A percentile compares a stretch with the other conserved stretches of the same genome.
These are phyloP conservation scores for Microctenopoma steveboyesi DNA, from an alignment of 2,797 vertebrate species.

Conservation along the genomic window DNA sequence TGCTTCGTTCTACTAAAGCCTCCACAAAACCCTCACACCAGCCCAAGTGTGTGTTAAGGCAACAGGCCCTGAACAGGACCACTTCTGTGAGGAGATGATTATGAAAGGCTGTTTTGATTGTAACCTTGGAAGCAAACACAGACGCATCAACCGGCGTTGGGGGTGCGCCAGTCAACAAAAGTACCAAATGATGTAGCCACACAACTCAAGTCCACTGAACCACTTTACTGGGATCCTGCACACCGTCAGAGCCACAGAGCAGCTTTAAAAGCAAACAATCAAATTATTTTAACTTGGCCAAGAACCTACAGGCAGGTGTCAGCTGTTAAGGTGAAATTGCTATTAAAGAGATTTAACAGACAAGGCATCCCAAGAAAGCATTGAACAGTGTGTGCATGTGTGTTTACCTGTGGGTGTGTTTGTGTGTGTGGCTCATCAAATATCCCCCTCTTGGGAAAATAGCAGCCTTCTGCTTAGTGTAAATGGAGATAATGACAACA, in stretches of 20 bases:
- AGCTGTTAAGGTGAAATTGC: slow-evolving; percentile 16
- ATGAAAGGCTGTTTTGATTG: slow-evolving; percentile 63
- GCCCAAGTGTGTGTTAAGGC: slow-evolving; percentile 26
- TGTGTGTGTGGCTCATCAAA: slow-evolving; percentile 52
- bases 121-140: slow-evolving; percentile 61
- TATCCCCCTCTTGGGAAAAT: slow-evolving; percentile 61
- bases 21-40: slow-evolving; percentile 12
- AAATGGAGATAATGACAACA: slow-evolving; percentile 55
- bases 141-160: slow-evolving; percentile 37
- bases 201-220: slow-evolving; percentile 26
- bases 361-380: slow-evolving; percentile 12
- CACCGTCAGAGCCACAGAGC: slow-evolving; percentile 18
- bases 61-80: slow-evolving; percentile 26
- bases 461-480: slow-evolving; percentile 40
- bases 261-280: slow-evolving; percentile 41
- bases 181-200: slow-evolving; percentile 22
- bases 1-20: slow-evolving; percentile 24
- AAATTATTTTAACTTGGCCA: slow-evolving; percentile 37
- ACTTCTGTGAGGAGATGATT: slow-evolving; percentile 43
- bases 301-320: slow-evolving; percentile 31
- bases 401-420: slow-evolving; percentile 24
- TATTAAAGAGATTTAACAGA: slow-evolving; percentile 34
- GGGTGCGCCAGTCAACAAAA: slow-evolving; percentile 42
- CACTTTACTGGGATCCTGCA: slow-evolving; percentile 25
- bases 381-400: slow-evolving; percentile 18